Conservation (phyloP, 2,797 vertebrate genomes). For the Erithacus rubecula region DNA sequence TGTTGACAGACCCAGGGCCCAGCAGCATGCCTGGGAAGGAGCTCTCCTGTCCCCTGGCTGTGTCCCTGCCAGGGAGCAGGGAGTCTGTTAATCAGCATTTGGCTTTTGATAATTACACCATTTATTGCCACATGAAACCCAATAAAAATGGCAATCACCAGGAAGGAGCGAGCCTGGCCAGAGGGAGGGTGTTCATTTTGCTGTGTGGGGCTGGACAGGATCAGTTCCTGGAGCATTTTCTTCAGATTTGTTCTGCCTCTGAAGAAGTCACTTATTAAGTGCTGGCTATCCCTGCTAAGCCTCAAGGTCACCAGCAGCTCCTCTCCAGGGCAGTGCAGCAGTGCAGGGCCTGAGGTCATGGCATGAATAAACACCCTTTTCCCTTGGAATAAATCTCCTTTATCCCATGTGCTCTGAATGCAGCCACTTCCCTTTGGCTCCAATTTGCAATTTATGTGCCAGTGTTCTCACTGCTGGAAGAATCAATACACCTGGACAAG, state of each 20-base stretch:
- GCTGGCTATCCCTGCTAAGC: neutral
- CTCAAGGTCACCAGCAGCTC: neutral
- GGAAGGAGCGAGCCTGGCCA: neutral
- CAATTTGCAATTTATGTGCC: neutral
- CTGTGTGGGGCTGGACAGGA: neutral
- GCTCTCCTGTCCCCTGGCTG: neutral
- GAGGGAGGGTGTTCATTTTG: neutral
- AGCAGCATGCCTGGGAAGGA: neutral
- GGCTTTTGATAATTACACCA: neutral
- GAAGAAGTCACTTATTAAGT: neutral
- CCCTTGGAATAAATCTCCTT: neutral
- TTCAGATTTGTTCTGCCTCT: neutral
- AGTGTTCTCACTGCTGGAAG: neutral
- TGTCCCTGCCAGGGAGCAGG: neutral
- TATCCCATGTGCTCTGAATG: neutral
- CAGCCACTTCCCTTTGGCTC: neutral
- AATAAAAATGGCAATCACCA: neutral
- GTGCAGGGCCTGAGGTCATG: neutral
- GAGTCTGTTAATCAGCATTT: neutral
- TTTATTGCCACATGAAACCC: conserved; percentile 12
- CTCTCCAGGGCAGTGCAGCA: neutral
- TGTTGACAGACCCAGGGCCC: neutral
- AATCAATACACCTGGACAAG: conserved; percentile 21
- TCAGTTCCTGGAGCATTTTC: neutral
- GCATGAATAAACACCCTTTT: neutral